Conservation (phyloP, 2,113 vertebrate genomes). For the Plotosus lineatus region DNA sequence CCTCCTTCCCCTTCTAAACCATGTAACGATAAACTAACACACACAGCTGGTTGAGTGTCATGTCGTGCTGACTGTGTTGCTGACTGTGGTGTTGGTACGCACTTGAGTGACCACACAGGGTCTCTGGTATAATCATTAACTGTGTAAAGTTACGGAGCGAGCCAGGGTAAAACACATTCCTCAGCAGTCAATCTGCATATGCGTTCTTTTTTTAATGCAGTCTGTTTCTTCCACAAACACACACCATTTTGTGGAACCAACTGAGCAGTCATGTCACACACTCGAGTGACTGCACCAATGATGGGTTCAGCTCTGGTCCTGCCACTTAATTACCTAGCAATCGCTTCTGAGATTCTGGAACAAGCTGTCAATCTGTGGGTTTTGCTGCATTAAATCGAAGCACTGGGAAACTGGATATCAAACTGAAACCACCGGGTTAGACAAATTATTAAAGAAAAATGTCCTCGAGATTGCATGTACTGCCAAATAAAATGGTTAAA, state of each 20-base stretch:
- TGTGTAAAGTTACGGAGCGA: constrained; percentile 1
- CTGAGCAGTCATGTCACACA: background rate
- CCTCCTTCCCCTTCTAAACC: background rate
- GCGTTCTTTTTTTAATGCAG: too few species aligned
- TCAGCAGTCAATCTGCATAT: constrained; percentile 59
- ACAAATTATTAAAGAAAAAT: too few species aligned
- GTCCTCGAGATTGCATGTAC: too few species aligned
- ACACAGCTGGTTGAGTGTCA: background rate
- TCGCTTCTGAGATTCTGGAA: constrained; percentile 46
- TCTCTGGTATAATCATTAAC: constrained; percentile 59
- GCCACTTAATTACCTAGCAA: constrained; percentile 60
- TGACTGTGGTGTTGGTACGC: background rate
- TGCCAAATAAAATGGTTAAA: background rate
- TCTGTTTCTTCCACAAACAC: too few species aligned
- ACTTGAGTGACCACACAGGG: constrained; percentile 22
- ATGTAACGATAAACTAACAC: background rate
- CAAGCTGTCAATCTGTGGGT: constrained; percentile 11
- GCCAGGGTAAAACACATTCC: constrained; percentile 60
- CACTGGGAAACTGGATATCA: background rate
- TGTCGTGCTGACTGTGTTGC: background rate
- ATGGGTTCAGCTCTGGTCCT: constrained; percentile 65
- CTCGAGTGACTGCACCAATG: constrained; percentile 51
- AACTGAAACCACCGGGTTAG: too few species aligned
- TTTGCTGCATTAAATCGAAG: constrained; percentile 1
- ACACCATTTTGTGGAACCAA: background rate